Evolutionary conservation across 2,113 vertebrate species (phyloP).

Genomic region (Engraulis encrasicolus): DNA sequence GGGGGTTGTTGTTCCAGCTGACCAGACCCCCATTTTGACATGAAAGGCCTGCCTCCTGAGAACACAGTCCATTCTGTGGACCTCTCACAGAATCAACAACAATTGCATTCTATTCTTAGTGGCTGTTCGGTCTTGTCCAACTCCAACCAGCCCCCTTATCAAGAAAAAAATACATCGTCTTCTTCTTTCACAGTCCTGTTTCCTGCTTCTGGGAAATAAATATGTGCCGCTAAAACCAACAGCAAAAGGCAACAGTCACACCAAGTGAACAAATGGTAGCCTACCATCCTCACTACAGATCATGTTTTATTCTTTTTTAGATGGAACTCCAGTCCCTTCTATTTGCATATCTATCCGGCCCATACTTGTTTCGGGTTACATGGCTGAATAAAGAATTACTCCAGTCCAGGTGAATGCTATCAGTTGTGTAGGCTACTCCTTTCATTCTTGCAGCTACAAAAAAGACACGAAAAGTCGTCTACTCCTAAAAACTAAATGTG

Average conservation of each 20-base stretch:
- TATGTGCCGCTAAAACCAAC: constrained; percentile 56
- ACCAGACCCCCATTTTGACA: constrained; percentile 73
- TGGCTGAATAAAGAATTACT: constrained; percentile 1
- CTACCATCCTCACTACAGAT: neutral
- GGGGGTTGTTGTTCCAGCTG: constrained; percentile 78
- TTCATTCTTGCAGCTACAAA: neutral
- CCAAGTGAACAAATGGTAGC: neutral
- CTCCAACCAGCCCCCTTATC: constrained; percentile 50
- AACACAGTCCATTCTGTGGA: constrained; percentile 59
- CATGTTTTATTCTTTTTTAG: neutral
- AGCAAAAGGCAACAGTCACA: neutral
- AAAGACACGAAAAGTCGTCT: neutral
- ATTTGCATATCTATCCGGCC: constrained; percentile 18
- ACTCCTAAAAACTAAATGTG: neutral
- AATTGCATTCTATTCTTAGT: constrained; percentile 70
- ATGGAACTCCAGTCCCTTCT: neutral
- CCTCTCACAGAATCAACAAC: constrained; percentile 62
- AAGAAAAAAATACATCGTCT: constrained; percentile 31
- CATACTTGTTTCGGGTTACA: constrained; percentile 6
- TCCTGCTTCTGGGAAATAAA: constrained; percentile 56
- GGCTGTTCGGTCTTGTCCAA: constrained; percentile 38
- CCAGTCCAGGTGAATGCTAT: constrained; percentile 11
- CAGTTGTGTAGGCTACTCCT: neutral
- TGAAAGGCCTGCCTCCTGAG: constrained; percentile 64
- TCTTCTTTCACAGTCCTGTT: constrained; percentile 9